A percentile compares a stretch with the other conserved stretches of the same genome.
These are phyloP conservation scores for Rotaria macrura DNA, from an alignment of 2,888 invertebrate genomes.

Conservation along the genomic window DNA sequence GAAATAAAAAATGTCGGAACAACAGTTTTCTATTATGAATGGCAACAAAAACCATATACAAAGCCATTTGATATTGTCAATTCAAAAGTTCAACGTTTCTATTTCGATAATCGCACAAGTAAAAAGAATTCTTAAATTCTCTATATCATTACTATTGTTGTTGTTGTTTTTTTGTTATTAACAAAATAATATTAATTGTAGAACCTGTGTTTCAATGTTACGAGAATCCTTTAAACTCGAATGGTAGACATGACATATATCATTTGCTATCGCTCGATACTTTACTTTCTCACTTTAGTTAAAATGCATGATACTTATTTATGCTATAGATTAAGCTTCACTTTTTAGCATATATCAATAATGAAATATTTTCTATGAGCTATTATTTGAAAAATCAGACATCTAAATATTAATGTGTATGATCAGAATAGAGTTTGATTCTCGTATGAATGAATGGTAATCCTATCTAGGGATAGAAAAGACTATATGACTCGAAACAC, in stretches of 20 bases:
- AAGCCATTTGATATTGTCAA: slow-evolving; percentile 47
- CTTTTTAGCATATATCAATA: too few relatives aligned
- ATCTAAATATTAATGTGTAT: too few relatives aligned
- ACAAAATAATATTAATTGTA: not conserved
- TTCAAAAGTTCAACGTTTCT: slow-evolving; percentile 45
- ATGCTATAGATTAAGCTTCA: not conserved
- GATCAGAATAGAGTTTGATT: too few relatives aligned
- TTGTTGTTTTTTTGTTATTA: not conserved
- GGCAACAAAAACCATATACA: slow-evolving; percentile 47
- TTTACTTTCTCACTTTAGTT: too few relatives aligned
- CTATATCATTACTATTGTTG: too few relatives aligned
- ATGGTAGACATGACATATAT: not conserved
- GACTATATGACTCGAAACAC: too few relatives aligned
- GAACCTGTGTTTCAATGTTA: not conserved
- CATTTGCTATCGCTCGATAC: not conserved
- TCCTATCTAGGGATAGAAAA: too few relatives aligned
- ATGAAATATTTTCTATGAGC: too few relatives aligned
- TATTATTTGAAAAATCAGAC: too few relatives aligned
- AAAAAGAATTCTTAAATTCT: not conserved
- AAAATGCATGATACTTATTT: not conserved
- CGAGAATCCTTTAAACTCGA: not conserved
- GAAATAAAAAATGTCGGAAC: slow-evolving; percentile 48
- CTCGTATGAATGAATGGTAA: too few relatives aligned
- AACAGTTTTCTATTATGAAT: slow-evolving; percentile 47
- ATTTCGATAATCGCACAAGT: slow-evolving; percentile 42